Percentiles rank a stretch among this genome's conserved stretches.
phyloP scores from a whole-genome alignment of 2,797 vertebrate genomes.

The Austrolebias charrua region DNA sequence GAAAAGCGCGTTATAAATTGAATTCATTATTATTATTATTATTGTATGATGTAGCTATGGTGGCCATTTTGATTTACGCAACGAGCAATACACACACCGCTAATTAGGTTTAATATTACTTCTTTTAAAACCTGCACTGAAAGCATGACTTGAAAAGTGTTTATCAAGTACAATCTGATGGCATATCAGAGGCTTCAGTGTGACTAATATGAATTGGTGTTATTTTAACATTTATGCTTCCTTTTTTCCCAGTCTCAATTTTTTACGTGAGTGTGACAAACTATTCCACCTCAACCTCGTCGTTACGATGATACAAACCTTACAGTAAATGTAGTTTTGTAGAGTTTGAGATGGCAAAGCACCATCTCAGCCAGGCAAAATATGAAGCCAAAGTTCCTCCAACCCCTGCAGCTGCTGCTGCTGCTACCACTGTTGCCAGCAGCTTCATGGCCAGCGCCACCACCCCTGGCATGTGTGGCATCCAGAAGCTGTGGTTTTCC shows the following conservation, averaged over 20 bases:
- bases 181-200: conserved; percentile 2
- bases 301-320: neutral
- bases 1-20: too few species aligned
- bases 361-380: conserved; percentile 42
- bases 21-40: too few species aligned
- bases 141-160: too few species aligned
- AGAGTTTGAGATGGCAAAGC: conserved; percentile 21
- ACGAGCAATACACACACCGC: too few species aligned
- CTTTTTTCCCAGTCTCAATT: conserved; percentile 22
- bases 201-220: neutral
- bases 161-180: conserved; percentile 6
- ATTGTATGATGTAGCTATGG: too few species aligned
- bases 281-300: conserved; percentile 8
- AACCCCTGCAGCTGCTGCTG: conserved; percentile 58
- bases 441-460: conserved; percentile 49
- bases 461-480: conserved; percentile 68
- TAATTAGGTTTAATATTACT: too few species aligned
- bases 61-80: too few species aligned
- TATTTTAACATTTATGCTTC: conserved; percentile 5
- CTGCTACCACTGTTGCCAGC: too few species aligned
- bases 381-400: conserved; percentile 56
- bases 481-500: conserved; percentile 78
- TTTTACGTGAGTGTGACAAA: neutral
- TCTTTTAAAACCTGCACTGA: neutral
- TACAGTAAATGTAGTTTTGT: conserved; percentile 8